Conservation (phyloP, 2,113 vertebrate genomes). For the Gallinago undulata region DNA sequence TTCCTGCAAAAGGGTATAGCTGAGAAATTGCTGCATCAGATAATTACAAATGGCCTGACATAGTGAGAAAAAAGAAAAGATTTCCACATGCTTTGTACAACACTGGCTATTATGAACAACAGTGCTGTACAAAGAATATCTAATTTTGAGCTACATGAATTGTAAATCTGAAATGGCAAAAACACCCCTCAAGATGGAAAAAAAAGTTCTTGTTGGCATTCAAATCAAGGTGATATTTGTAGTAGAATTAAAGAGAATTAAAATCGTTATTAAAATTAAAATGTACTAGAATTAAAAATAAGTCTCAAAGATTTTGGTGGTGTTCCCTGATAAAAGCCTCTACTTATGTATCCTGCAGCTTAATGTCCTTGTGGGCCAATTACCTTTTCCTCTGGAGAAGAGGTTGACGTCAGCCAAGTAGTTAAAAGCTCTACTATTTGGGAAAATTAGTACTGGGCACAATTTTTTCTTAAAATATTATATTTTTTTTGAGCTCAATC, state of each 20-base stretch:
- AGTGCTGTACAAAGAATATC: neutral
- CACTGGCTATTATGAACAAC: neutral
- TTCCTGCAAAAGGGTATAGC: neutral
- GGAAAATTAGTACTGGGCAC: neutral
- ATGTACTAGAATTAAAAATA: neutral
- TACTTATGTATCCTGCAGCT: neutral
- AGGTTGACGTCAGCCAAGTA: neutral
- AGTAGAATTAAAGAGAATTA: neutral
- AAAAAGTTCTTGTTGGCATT: neutral
- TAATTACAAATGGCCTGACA: neutral
- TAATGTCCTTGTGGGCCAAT: neutral
- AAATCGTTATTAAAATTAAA: no score
- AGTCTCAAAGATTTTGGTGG: neutral
- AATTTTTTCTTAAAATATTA: conserved; percentile 19
- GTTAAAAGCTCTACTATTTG: neutral
- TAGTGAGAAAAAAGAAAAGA: neutral
- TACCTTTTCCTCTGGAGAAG: neutral
- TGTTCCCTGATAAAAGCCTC: neutral
- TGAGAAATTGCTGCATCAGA: neutral
- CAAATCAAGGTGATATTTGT: neutral
- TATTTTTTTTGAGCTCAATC: neutral
- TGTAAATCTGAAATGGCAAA: neutral
- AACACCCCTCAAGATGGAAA: neutral
- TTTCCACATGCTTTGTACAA: neutral
- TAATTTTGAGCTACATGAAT: neutral